These are phyloP conservation scores for Falco rusticolus DNA, from an alignment of 2,797 vertebrate species.

Conservation along the genomic window DNA sequence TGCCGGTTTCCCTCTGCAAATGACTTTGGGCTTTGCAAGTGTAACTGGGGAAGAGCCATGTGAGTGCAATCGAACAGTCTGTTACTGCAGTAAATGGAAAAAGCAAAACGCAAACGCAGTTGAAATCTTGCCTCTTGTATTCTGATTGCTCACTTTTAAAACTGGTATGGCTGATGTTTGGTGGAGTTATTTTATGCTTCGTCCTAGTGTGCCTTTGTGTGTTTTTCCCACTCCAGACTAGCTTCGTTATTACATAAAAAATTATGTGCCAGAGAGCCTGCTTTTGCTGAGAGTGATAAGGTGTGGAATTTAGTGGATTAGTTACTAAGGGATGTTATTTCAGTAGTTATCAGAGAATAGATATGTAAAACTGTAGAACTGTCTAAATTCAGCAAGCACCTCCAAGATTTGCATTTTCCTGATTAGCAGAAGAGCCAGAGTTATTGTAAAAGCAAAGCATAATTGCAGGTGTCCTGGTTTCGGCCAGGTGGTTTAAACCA, in stretches of 20 bases:
- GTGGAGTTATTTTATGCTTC: not conserved
- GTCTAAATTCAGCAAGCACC: not conserved
- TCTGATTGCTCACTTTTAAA: not conserved
- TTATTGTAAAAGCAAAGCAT: not conserved
- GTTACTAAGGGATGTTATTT: not conserved
- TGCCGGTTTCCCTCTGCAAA: constrained; percentile 7
- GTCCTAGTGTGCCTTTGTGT: not conserved
- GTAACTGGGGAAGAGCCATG: not conserved
- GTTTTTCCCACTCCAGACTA: not conserved
- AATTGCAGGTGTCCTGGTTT: not conserved
- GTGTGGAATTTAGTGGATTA: not conserved
- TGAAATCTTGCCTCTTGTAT: not conserved
- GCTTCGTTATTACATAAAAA: not conserved
- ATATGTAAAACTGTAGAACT: not conserved
- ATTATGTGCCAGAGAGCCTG: not conserved
- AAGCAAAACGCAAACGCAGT: not conserved
- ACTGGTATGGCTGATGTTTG: not conserved
- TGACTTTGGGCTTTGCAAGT: not conserved
- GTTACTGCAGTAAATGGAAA: not conserved
- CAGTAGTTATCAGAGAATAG: not conserved
- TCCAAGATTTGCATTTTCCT: not conserved
- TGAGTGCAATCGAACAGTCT: constrained; percentile 5
- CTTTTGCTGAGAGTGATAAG: not conserved
- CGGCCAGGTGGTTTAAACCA: too few relatives aligned
- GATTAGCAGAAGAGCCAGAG: not conserved